Base-by-base conservation (phyloP, 2,113 vertebrate species). In the Coptodon rendalli region DNA sequence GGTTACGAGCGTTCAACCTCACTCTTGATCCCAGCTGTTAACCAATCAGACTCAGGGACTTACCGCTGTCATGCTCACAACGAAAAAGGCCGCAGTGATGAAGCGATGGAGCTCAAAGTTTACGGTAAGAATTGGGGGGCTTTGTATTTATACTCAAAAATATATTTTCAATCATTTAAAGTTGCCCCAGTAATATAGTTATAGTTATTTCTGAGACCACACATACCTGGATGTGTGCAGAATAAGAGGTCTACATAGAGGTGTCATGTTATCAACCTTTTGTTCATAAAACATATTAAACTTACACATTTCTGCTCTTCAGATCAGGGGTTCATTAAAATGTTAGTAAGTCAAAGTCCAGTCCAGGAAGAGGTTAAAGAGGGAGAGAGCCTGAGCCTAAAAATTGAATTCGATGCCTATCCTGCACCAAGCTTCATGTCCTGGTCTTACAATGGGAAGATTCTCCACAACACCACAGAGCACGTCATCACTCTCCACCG, bases 251-350 rank as follows among this genome's bases (percentile, higher is more conserved):
- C 9, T 10, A 13, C 11, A 29, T 6, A 54, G 14, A 78, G 36
- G 6, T 78, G 6, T 34, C 7, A n/a, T 34, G 9, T 22, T 79
- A 11, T 34, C 13, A 48, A 50, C 1, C 24, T 29, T 48, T 76
- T 50, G 27, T 50, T 78, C 24, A 50, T 50, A n/a, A 50, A 78
- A n/a, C 27, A 19, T 50, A 78, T 29, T 48, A 83, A 54, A 54
- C 24, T 17, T 34, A 9, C 7, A 5, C 56, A 4, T 84, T 83
- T 82, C 5, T 87, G 34, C 8, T 52, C 9, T 85, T 12, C 50
- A 99, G 99, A 97, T 89, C 96, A 95, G 91, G 98, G 99, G 71
- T 99, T 98, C 95, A 97, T 99, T 85, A 96, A 90, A 88, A 79
- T 92, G 83, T 89, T 97, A 81, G 96, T 96, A 76, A 92, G 94